Percentiles rank a stretch among this genome's conserved stretches.
phyloP scores from a whole-genome alignment of 2,888 invertebrate genomes.

The Hypolimnas misippus region DNA sequence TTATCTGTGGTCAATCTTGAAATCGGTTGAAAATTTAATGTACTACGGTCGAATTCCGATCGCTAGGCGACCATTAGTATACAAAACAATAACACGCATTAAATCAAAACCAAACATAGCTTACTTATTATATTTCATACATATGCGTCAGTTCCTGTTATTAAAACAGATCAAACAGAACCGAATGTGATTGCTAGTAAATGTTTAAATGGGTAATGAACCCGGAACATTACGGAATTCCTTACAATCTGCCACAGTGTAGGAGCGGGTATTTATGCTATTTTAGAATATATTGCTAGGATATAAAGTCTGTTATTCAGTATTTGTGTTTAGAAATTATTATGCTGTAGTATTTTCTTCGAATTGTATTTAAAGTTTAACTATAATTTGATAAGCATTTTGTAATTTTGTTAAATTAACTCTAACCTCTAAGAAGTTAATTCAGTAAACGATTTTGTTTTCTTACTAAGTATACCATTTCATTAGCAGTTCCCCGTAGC shows the following conservation, averaged over 20 bases:
- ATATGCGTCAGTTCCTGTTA: slow-evolving; percentile 10
- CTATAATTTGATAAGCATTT: neutral
- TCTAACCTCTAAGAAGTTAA: no score
- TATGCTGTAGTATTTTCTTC: neutral
- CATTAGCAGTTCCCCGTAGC: no score
- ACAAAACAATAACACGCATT: neutral
- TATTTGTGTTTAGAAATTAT: neutral
- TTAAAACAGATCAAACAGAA: slow-evolving; percentile 18
- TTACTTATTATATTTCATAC: neutral
- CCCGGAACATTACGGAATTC: slow-evolving; percentile 41
- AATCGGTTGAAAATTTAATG: no score
- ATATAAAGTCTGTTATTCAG: slow-evolving; percentile 29
- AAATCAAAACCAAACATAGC: neutral
- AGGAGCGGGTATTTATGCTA: slow-evolving; percentile 17
- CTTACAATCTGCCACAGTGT: slow-evolving; percentile 30
- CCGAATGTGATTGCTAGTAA: slow-evolving; percentile 23
- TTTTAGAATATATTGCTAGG: slow-evolving; percentile 12
- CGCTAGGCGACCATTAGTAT: no score
- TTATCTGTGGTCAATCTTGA: no score
- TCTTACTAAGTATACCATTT: no score
- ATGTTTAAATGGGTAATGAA: slow-evolving; percentile 42
- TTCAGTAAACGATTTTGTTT: no score
- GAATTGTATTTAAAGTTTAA: neutral
- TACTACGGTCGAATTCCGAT: no score
- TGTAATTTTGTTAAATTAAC: no score